Evolutionary conservation across 1,140 invertebrate genomes (phyloP).

Genomic region (Pachyrhynchus sulphureomaculatus): DNA sequence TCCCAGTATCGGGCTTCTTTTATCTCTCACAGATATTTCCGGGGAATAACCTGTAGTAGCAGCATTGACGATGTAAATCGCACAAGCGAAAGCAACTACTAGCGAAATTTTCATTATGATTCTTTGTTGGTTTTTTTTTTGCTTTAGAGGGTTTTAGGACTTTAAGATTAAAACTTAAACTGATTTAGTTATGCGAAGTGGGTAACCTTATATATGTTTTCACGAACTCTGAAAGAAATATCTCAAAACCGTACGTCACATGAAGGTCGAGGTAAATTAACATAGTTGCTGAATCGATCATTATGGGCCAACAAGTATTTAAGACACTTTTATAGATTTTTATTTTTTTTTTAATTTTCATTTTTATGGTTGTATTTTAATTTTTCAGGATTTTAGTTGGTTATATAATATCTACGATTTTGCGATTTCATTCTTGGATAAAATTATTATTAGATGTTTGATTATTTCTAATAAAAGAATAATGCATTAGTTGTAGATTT

Average conservation of each 20-base stretch:
- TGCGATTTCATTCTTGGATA: too few species aligned
- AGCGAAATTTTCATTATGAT: slow-evolving; percentile 17
- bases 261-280: slow-evolving; percentile 25
- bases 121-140: neutral
- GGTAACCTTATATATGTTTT: slow-evolving; percentile 19
- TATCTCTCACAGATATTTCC: slow-evolving; percentile 33
- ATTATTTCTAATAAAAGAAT: too few species aligned
- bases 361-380: neutral
- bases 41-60: slow-evolving; percentile 34
- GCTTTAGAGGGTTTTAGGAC: too few species aligned
- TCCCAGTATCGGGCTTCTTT: slow-evolving; percentile 45
- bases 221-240: slow-evolving; percentile 19
- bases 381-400: too few species aligned
- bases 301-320: neutral
- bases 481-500: too few species aligned
- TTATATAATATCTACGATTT: too few species aligned
- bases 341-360: neutral
- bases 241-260: slow-evolving; percentile 10
- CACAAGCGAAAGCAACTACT: slow-evolving; percentile 18
- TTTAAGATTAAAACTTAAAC: slow-evolving; percentile 8
- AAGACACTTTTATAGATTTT: neutral
- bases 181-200: slow-evolving; percentile 12
- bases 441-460: too few species aligned
- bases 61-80: slow-evolving; percentile 20
- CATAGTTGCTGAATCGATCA: slow-evolving; percentile 17